These are phyloP conservation scores for Neosilurus hyrtlii DNA, from an alignment of 2,797 vertebrate genomes.

Conservation along the genomic window DNA sequence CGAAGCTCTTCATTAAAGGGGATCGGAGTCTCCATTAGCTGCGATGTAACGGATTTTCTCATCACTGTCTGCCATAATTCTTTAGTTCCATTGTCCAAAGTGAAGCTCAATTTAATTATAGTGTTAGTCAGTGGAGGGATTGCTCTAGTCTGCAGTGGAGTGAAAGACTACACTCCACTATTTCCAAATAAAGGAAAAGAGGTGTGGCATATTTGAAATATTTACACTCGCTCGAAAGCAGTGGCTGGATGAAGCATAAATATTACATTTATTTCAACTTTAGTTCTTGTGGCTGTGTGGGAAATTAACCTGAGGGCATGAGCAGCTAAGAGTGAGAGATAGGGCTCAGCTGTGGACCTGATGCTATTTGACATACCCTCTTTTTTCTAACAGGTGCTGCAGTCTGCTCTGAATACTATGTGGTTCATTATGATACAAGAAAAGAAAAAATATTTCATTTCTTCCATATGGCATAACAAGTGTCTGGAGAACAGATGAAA, in stretches of 20 bases:
- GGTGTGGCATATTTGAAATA: neutral
- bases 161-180: constrained; percentile 3
- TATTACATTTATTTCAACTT: neutral
- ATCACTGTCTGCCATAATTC: neutral
- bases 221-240: neutral
- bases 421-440: constrained; percentile 8
- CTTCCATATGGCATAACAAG: constrained; percentile 30
- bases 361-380: neutral
- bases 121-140: neutral
- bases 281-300: neutral
- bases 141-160: neutral
- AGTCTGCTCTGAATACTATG: constrained; percentile 2
- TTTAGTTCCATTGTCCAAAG: neutral
- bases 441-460: constrained; percentile 14
- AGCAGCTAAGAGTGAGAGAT: neutral
- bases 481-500: constrained; percentile 18
- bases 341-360: neutral
- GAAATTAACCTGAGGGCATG: neutral
- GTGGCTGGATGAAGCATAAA: neutral
- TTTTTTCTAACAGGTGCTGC: constrained; percentile 22
- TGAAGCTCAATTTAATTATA: neutral
- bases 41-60: neutral
- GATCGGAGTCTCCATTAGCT: constrained; percentile 8
- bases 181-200: constrained; percentile 1
- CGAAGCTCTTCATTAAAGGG: constrained; percentile 5